Evolutionary conservation across 1,140 invertebrate genomes (phyloP).

Genomic region (Panagrolaimus sp.): DNA sequence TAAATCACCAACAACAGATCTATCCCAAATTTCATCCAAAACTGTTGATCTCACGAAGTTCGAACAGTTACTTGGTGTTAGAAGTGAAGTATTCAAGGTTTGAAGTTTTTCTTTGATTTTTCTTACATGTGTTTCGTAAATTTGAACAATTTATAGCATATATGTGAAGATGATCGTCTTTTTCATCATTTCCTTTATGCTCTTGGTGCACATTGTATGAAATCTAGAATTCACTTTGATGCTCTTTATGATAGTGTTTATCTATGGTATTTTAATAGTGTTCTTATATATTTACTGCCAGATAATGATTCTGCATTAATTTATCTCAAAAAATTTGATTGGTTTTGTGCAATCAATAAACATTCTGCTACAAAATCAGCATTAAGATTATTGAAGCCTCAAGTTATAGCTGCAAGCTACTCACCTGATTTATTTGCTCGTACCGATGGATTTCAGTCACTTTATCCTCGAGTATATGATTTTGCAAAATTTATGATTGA

Average conservation of each 20-base stretch:
- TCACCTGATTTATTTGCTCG: background rate
- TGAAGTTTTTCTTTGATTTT: background rate
- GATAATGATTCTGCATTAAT: background rate
- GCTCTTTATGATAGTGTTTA: background rate
- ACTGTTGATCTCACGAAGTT: background rate
- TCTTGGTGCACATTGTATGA: background rate
- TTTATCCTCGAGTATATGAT: background rate
- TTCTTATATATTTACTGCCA: background rate
- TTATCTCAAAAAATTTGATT: background rate
- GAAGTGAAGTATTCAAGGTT: constrained; percentile 4
- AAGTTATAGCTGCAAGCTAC: background rate
- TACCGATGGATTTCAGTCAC: background rate
- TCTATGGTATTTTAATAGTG: background rate
- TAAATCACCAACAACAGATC: background rate
- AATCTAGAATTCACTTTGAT: background rate
- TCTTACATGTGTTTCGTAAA: background rate
- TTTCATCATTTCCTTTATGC: background rate
- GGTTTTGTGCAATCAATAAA: background rate
- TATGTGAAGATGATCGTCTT: background rate
- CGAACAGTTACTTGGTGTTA: background rate
- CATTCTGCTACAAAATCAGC: background rate
- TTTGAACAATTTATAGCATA: background rate
- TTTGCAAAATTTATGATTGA: background rate
- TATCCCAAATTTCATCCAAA: background rate
- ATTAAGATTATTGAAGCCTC: background rate